Evolutionary conservation across 2,113 vertebrate species (phyloP).

Genomic region (Hucho hucho): DNA sequence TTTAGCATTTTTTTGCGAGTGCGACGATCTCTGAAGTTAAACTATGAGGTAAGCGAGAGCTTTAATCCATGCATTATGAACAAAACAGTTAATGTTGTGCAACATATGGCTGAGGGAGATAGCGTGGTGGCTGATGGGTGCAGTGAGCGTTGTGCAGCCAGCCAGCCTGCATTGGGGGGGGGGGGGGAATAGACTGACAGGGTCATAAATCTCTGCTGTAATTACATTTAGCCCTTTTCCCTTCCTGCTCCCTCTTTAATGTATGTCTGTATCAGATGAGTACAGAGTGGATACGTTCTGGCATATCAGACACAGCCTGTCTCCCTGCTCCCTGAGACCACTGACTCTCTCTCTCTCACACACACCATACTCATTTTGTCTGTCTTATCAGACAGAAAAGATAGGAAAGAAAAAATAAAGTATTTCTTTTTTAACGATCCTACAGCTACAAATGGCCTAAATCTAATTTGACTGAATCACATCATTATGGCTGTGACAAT

Average conservation of each 20-base stretch:
- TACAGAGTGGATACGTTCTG: constrained; percentile 2
- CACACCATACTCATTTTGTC: not conserved
- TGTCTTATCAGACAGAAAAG: constrained; percentile 32
- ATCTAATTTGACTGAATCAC: constrained; percentile 34
- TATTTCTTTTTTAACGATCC: not conserved
- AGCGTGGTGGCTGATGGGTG: no score
- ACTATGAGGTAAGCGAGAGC: no score
- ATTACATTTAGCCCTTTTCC: constrained; percentile 55
- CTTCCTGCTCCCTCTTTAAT: constrained; percentile 31
- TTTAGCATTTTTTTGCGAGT: no score
- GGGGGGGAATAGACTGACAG: constrained; percentile 32
- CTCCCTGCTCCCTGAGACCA: not conserved
- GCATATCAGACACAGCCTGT: constrained; percentile 3
- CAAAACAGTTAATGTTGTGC: no score
- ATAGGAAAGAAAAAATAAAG: not conserved
- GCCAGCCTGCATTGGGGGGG: not conserved
- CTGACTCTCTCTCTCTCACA: not conserved
- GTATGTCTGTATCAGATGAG: constrained; percentile 26
- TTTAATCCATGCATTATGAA: no score
- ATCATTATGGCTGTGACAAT: not conserved
- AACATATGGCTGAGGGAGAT: no score
- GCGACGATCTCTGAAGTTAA: no score
- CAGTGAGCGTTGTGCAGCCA: no score
- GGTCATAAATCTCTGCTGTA: constrained; percentile 56
- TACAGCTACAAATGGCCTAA: constrained; percentile 34